Conservation (phyloP, 92 coral and sea anemone genomes). For the Ricordea florida region DNA sequence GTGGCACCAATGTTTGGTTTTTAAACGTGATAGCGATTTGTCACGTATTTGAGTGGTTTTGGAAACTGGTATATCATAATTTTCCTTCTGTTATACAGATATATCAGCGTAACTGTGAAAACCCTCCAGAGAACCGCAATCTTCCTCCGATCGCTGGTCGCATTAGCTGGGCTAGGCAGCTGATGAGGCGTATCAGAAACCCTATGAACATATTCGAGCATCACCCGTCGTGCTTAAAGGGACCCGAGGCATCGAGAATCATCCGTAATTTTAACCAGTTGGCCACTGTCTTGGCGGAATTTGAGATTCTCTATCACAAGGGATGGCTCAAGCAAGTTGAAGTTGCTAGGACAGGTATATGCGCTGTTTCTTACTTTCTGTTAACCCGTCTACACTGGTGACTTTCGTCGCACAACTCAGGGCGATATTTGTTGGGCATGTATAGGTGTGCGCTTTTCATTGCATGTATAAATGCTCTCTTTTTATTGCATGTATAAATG, state of each 20-base stretch:
- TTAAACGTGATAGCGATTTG: no score
- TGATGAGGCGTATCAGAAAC: conserved; percentile 82
- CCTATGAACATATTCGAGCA: conserved; percentile 82
- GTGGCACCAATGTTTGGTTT: no score
- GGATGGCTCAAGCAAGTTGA: conserved; percentile 87
- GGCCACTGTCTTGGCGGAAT: conserved; percentile 73
- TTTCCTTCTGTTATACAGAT: conserved; percentile 39
- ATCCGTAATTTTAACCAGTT: conserved; percentile 72
- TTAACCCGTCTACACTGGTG: not conserved
- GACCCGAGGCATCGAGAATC: conserved; percentile 67
- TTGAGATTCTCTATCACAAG: conserved; percentile 78
- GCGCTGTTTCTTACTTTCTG: not conserved
- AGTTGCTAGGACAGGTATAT: conserved; percentile 73
- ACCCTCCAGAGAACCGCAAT: conserved; percentile 81
- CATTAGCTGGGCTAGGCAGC: conserved; percentile 83
- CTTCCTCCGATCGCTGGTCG: conserved; percentile 87
- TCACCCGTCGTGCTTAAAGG: conserved; percentile 70
- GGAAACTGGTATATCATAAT: no score
- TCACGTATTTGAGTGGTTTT: no score
- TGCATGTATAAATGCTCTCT: no score
- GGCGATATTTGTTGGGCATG: no score
- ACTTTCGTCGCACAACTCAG: no score
- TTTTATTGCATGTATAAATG: no score
- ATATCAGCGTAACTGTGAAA: conserved; percentile 73
- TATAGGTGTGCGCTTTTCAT: no score